A percentile compares a stretch with the other conserved stretches of the same genome.
Evolutionary conservation across 2,797 vertebrate species (phyloP).

Genomic region (Oreonectes daqikongensis): DNA sequence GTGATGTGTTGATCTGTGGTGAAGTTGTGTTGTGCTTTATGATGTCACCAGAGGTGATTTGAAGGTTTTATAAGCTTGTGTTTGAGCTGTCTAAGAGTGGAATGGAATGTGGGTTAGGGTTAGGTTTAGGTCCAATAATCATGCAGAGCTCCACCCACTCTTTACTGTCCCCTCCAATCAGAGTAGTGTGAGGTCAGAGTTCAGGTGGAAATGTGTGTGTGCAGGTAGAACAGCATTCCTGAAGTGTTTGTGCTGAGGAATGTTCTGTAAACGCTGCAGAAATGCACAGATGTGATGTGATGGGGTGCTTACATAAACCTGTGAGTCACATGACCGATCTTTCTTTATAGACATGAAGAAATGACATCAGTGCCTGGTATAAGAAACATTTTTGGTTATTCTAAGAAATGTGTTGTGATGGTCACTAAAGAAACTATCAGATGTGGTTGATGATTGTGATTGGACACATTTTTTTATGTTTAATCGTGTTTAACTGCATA

Average conservation of each 20-base stretch:
- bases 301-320: background rate
- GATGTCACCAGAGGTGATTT: background rate
- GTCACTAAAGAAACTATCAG: too few relatives aligned
- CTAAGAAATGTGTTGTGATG: too few relatives aligned
- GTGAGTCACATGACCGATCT: background rate
- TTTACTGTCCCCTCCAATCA: background rate
- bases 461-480: too few relatives aligned
- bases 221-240: conserved; percentile 43
- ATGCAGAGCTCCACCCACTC: background rate
- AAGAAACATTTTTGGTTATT: too few relatives aligned
- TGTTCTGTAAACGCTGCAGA: too few relatives aligned
- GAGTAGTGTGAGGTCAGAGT: conserved; percentile 12
- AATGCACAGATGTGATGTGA: too few relatives aligned
- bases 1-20: background rate
- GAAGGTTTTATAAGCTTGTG: background rate
- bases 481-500: too few relatives aligned
- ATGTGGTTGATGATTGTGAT: too few relatives aligned
- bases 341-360: background rate
- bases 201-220: background rate
- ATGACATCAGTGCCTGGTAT: too few relatives aligned
- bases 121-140: background rate
- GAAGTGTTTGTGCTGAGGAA: too few relatives aligned
- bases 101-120: conserved; percentile 5
- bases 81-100: background rate
- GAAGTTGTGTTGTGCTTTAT: background rate